Evolutionary conservation across 1,140 invertebrate genomes (phyloP), one percentile per base, ranked within the genome.

Genomic region (Phocides pigmalion): DNA sequence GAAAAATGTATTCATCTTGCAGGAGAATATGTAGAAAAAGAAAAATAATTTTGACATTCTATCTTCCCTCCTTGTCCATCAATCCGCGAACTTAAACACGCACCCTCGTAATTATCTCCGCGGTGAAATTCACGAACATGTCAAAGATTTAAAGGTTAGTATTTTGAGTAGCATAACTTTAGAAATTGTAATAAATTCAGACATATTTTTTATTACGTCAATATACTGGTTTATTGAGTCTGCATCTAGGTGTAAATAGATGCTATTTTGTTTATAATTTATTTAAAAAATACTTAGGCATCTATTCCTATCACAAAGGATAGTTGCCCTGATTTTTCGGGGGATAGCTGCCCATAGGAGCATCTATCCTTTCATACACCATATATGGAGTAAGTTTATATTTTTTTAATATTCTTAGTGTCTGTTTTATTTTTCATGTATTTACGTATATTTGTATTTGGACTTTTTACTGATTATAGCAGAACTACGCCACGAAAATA

Each of bases 401-500:
- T 42, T 44, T 0, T 49, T 32, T 3, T 19, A 28, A 39, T 42
- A 20, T 28, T 59, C 9, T 42, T 42, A 4, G 39, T 42, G 39
- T 42, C 4, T 42, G 4, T 42, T 4, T 42, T 42, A 12, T 4
- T 42, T 12, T 42, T 42, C 16, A 46, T 46, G 25, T 28, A n/a
- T 28, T 46, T 46, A 46, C n/a, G 14, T 15, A 46, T 46, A 46
- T 15, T 46, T 46, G 16, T 46, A 12, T 46, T 46, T 15, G 14
- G 15, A 46, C 14, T 14, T 5, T 59, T 66, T 51, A 41, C 46
- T 61, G 51, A 53, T 51, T 53, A 11, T 61, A 66, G 64, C 37
- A 51, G 54, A 59, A 61, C 42, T 20, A 70, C 66, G 59, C 51
- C 68, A 51, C 42, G 59, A 46, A 70, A 70, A 44, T 70, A 70